phyloP scores from a whole-genome alignment of 2,888 invertebrate genomes.

The Drosophila histrio region DNA sequence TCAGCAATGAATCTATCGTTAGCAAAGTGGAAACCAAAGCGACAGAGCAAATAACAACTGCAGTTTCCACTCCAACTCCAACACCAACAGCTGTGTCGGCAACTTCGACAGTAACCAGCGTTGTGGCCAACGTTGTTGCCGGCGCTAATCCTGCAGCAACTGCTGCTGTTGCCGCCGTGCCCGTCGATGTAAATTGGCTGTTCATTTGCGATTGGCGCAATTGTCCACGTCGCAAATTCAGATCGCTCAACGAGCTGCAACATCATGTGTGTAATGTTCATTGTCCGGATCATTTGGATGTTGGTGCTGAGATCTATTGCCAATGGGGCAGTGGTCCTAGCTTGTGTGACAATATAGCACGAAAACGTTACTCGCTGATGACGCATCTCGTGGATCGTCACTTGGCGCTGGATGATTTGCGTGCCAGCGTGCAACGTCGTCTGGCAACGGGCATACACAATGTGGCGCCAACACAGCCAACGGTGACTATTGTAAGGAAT shows the following conservation, averaged over 20 bases:
- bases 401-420: conserved; percentile 89
- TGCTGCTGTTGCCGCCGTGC: conserved; percentile 46
- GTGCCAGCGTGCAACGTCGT: conserved; percentile 81
- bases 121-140: conserved; percentile 9
- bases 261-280: conserved; percentile 94
- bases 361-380: conserved; percentile 96
- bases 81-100: conserved; percentile 7
- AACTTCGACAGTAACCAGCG: conserved; percentile 5
- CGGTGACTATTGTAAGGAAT: conserved; percentile 84
- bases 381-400: conserved; percentile 98
- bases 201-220: conserved; percentile 97
- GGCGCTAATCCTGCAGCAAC: conserved; percentile 3
- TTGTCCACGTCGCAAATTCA: conserved; percentile 91
- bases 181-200: conserved; percentile 84
- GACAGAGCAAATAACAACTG: background rate
- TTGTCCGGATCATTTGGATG: conserved; percentile 88
- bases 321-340: conserved; percentile 90
- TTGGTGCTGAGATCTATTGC: conserved; percentile 91
- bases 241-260: conserved; percentile 91
- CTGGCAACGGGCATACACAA: conserved; percentile 78
- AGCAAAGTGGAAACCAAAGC: background rate
- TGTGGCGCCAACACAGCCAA: conserved; percentile 75
- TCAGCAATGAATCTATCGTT: conserved; percentile 22
- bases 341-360: conserved; percentile 93
- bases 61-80: conserved; percentile 16